Base-by-base conservation (phyloP, 2,888 invertebrate species). In the Zygogramma bicolorata region DNA sequence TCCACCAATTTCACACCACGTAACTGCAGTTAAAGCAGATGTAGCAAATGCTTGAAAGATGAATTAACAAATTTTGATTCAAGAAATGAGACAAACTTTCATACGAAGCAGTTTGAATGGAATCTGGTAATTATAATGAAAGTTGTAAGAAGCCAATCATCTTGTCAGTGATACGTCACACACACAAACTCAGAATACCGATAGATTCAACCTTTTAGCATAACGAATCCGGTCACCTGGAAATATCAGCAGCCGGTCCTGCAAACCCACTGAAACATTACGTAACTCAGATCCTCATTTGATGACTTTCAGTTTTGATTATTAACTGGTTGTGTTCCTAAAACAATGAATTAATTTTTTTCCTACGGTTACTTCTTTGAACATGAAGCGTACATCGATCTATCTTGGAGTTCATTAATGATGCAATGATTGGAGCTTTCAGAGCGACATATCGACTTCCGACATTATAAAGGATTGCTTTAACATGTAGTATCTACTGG, bases 261-360 rank as follows among this genome's bases (percentile, higher is more conserved):
- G 46, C 15, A 46, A 18, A 46, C 46, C 20, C 46, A 46, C 7
- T 18, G 25, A 25, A 6, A 53, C 27, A 27, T 22, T 53, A 53
- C 27, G 53, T 27, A 53, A 53, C 25, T 53, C 25, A 27, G 53
- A 25, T 53, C 25, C 22, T 15, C 53, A 53, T 53, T 18, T 53
- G 25, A 53, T 53, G 53, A 53, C 22, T 53, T 53, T 53, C 27
- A 53, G 53, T 53, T 53, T 53, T 53, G 27, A n/a, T 25, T 25
- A 53, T 53, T 53, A 27, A 53, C 22, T 25, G 27, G 13, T 27
- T 25, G 53, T 53, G 27, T 53, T 53, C 53, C 22, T 27, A 53
- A 53, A 53, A 53, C 53, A 53, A 53, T n/a, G 53, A 25, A 53
- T 53, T 53, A 27, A 25, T 53, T 25, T 53, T 25, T 53, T 53